Base-by-base conservation (phyloP, 1,140 invertebrate species). In the Archegozetes longisetosus region DNA sequence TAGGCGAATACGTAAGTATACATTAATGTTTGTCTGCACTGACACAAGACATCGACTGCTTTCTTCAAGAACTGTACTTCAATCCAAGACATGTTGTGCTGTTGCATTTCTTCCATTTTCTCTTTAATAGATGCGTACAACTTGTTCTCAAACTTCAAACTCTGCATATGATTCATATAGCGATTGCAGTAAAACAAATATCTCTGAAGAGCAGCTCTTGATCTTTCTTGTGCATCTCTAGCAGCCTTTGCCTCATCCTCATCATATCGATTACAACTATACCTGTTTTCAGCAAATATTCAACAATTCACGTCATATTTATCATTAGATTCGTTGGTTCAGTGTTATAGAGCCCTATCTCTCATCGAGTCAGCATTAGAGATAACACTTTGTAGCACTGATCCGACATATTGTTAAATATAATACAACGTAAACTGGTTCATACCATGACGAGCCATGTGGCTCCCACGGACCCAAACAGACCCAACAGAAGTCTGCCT, bases 21-120 rank as follows among this genome's bases (percentile, higher is more conserved):
- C 92, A 98, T 98, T 12, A 98, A 77, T 23, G 93, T 98, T 74
- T 96, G 91, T 60, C 94, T 79, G 75, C 94, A 98, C 70, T 89
- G 86, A 75, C 91, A 96, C 26, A 98, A 78, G 71, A 98, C 92
- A 75, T 98, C 93, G 53, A 98, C 93, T 55, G 93, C 93, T 74
- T 93, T 93, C 73, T 93, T 93, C 14, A 80, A 67, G 65, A 76
- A 77, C 71, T 77, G 72, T 67, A 92, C 89, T 81, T 98, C 95
- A 68, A 98, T 98, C 94, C 94, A 98, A 52, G 91, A 95, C 93
- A 98, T 97, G 70, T 95, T 95, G 71, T 96, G 91, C 68, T 96
- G 91, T 70, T 97, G 92, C 93, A 98, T 97, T 75, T 97, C 93
- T 72, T 97, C 93, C 93, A 98, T 98, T 76, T 98, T 98, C 68